A percentile compares a stretch with the other conserved stretches of the same genome.
Evolutionary conservation across 2,797 vertebrate genomes (phyloP).

Genomic region (Macropus fuliginosus): DNA sequence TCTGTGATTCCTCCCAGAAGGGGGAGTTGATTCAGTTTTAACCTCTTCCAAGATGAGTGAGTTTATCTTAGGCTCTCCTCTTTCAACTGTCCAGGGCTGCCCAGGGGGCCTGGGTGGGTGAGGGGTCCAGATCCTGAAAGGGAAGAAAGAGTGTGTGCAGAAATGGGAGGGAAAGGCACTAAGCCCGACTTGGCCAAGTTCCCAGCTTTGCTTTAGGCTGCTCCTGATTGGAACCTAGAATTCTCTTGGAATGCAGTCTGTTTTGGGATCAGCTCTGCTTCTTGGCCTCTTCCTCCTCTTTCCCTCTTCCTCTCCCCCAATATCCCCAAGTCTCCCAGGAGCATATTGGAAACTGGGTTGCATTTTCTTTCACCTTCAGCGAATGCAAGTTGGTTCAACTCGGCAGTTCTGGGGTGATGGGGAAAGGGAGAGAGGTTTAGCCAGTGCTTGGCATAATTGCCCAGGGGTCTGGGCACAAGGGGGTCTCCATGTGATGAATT

Average conservation of each 20-base stretch:
- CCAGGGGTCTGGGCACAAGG: slow-evolving; percentile 79
- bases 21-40: not conserved
- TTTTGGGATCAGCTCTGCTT: not conserved
- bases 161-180: not conserved
- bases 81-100: not conserved
- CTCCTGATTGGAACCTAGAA: not conserved
- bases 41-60: not conserved
- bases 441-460: slow-evolving; percentile 73
- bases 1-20: not conserved
- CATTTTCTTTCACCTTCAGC: not conserved
- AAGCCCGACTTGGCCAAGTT: not conserved
- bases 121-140: not conserved
- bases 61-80: not conserved
- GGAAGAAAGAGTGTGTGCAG: not conserved
- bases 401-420: accelerated
- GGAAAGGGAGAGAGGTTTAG: slow-evolving; percentile 75
- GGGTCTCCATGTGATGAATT: slow-evolving; percentile 85
- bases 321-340: not conserved
- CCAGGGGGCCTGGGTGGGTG: too few relatives aligned
- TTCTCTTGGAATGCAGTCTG: not conserved
- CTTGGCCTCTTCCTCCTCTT: not conserved
- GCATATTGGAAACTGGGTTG: not conserved
- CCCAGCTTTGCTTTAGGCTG: not conserved
- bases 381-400: not conserved
- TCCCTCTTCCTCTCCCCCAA: not conserved